Evolutionary conservation across 2,888 invertebrate species (phyloP).

Genomic region (Dorcus hopei): DNA sequence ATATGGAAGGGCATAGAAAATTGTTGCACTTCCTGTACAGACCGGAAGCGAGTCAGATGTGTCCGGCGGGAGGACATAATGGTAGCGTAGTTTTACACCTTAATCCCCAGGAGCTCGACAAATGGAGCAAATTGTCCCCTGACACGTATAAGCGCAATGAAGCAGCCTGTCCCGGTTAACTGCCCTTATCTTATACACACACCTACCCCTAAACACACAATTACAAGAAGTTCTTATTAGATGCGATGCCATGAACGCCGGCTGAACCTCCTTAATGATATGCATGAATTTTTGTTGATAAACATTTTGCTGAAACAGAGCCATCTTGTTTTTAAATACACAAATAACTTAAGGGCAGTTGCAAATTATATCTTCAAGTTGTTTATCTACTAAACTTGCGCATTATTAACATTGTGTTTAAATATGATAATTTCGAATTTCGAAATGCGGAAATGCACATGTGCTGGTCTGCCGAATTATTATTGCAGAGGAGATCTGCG

Average conservation of each 20-base stretch:
- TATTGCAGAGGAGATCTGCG: constrained; percentile 17
- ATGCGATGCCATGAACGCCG: constrained; percentile 13
- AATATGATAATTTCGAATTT: too few relatives aligned
- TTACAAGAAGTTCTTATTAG: constrained; percentile 22
- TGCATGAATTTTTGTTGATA: too few relatives aligned
- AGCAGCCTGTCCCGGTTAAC: constrained; percentile 34
- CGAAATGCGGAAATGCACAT: neutral
- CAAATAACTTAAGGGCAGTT: too few relatives aligned
- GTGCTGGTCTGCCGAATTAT: constrained; percentile 10
- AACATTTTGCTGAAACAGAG: too few relatives aligned
- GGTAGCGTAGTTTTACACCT: constrained; percentile 41
- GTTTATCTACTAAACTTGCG: too few relatives aligned
- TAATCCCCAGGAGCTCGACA: constrained; percentile 38
- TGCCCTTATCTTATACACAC: constrained; percentile 33
- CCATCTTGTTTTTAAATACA: too few relatives aligned
- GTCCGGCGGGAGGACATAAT: constrained; percentile 27
- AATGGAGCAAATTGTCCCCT: constrained; percentile 43
- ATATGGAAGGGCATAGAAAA: too few relatives aligned
- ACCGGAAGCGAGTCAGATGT: constrained; percentile 24
- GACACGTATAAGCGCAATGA: constrained; percentile 43
- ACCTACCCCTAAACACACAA: constrained; percentile 23
- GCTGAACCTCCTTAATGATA: neutral
- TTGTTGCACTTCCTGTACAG: neutral
- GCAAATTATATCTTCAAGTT: too few relatives aligned
- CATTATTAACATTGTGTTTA: too few relatives aligned